These are phyloP conservation scores for Drosophila emarginata DNA, from an alignment of 2,888 invertebrate species.

Conservation along the genomic window DNA sequence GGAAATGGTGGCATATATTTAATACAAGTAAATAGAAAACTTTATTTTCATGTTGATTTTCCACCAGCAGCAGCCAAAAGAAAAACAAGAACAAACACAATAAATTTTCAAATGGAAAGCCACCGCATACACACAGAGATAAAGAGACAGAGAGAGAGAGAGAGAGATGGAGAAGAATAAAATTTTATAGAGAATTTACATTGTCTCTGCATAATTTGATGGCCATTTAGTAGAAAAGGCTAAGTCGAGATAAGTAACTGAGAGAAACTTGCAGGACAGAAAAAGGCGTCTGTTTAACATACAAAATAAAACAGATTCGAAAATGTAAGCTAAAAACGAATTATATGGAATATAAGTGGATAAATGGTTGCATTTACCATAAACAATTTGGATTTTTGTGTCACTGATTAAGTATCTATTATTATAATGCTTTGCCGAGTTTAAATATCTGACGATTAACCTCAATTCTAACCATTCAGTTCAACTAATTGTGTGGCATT, in stretches of 20 bases:
- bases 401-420: constrained; percentile 1
- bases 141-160: not conserved
- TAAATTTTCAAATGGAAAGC: constrained; percentile 6
- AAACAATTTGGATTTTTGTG: not conserved
- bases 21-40: constrained; percentile 18
- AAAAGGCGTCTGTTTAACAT: too few relatives aligned
- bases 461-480: not conserved
- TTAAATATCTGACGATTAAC: constrained; percentile 3
- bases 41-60: constrained; percentile 9
- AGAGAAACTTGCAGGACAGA: too few relatives aligned
- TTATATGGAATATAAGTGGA: not conserved
- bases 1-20: not conserved
- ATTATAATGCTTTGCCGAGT: not conserved
- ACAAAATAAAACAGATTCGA: not conserved
- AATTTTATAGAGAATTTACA: constrained; percentile 3
- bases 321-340: not conserved
- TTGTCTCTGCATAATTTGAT: constrained; percentile 6
- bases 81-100: constrained; percentile 7
- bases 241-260: not conserved
- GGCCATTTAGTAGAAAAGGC: not conserved
- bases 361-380: not conserved
- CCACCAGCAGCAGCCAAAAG: not conserved
- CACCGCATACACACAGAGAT: not conserved
- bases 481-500: constrained; percentile 8
- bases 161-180: not conserved